Conservation (phyloP, 2,797 vertebrate genomes). For the Phrynocephalus guinanensis region DNA sequence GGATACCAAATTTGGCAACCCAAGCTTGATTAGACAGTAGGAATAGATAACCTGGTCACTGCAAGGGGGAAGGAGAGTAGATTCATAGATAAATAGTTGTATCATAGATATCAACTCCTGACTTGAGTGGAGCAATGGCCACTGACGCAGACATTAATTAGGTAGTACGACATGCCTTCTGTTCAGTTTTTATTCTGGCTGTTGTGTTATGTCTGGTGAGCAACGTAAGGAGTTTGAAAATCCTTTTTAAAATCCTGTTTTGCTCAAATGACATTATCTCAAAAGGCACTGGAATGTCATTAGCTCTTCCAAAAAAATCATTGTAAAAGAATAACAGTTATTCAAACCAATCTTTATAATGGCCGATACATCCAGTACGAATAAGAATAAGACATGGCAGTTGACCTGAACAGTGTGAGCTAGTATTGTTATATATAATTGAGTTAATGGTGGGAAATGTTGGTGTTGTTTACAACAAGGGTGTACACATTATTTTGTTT, state of each 20-base stretch:
- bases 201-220: background rate
- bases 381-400: background rate
- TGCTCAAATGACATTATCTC: background rate
- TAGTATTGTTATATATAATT: background rate
- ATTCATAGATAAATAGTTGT: background rate
- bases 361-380: background rate
- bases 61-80: background rate
- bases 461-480: too few species aligned
- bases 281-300: background rate
- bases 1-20: background rate
- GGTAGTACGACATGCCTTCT: background rate
- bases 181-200: background rate
- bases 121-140: background rate
- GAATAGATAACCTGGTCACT: background rate
- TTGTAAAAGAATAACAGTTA: too few species aligned
- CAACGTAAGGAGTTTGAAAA: background rate
- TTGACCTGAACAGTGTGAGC: background rate
- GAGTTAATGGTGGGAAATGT: background rate
- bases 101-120: background rate
- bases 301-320: too few species aligned
- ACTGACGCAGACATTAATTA: background rate
- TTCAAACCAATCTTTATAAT: background rate
- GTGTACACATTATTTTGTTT: too few species aligned
- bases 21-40: background rate
- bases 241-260: background rate